Percentiles rank a stretch among this genome's conserved stretches.
phyloP scores from a whole-genome alignment of 2,113 vertebrate species.

The Myiopsitta monachus region DNA sequence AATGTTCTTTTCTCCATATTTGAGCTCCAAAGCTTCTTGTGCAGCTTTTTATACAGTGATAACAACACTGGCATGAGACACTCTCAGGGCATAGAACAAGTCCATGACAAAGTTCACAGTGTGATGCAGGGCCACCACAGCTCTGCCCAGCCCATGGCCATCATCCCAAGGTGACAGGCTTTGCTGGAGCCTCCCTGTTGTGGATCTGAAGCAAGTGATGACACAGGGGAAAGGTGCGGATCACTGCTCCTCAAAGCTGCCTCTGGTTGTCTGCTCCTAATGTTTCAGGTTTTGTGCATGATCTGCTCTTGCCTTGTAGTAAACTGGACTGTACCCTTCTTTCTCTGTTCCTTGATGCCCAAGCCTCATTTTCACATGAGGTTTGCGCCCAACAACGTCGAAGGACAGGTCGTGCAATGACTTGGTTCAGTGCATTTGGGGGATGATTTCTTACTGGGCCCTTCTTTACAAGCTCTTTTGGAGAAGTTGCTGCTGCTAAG shows the following conservation, averaged over 20 bases:
- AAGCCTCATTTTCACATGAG: neutral
- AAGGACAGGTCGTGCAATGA: neutral
- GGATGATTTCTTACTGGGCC: neutral
- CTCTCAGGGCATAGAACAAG: neutral
- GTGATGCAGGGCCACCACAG: neutral
- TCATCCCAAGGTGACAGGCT: neutral
- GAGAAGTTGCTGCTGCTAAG: neutral
- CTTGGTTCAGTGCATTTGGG: neutral
- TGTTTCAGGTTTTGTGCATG: neutral
- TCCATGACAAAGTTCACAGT: neutral
- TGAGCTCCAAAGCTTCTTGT: neutral
- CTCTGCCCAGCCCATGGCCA: neutral
- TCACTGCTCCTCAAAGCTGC: neutral
- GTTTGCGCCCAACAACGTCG: neutral
- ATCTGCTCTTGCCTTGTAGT: neutral
- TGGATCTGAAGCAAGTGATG: neutral
- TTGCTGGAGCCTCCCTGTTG: neutral
- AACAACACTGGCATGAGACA: fast-evolving
- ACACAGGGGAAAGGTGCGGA: neutral
- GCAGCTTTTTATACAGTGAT: neutral
- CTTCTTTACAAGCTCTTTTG: neutral
- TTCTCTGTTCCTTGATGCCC: neutral
- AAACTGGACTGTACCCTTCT: neutral
- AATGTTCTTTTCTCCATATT: neutral
- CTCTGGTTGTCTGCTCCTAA: neutral